These are phyloP conservation scores for Danaus plexippus DNA, from an alignment of 1,140 invertebrate genomes.

Conservation along the genomic window DNA sequence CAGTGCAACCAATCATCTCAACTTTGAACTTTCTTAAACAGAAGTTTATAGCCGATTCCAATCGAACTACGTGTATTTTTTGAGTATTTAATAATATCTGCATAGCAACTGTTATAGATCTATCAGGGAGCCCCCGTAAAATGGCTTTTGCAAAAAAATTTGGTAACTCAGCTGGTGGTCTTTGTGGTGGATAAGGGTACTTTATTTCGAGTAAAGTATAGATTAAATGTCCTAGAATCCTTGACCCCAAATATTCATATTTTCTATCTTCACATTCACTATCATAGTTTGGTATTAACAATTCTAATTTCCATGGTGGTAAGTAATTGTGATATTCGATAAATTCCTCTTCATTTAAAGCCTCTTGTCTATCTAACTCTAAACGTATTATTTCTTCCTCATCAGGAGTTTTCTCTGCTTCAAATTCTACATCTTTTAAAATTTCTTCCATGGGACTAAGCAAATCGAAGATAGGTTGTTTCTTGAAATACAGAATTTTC, in stretches of 20 bases:
- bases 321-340: constrained; percentile 57
- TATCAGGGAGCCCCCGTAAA: constrained; percentile 66
- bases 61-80: constrained; percentile 68
- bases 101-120: constrained; percentile 50
- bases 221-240: constrained; percentile 72
- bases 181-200: constrained; percentile 63
- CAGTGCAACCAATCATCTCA: constrained; percentile 67
- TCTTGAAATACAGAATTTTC: constrained; percentile 69
- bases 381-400: constrained; percentile 47
- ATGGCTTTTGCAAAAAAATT: constrained; percentile 60
- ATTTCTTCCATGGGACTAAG: constrained; percentile 48
- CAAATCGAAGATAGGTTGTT: constrained; percentile 69
- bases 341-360: constrained; percentile 58
- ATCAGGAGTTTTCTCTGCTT: constrained; percentile 33
- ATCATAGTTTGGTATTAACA: constrained; percentile 56
- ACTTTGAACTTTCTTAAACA: constrained; percentile 70
- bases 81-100: constrained; percentile 60
- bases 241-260: constrained; percentile 58
- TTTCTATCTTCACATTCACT: constrained; percentile 53
- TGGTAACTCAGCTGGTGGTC: constrained; percentile 49
- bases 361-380: constrained; percentile 52
- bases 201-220: constrained; percentile 72
- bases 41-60: constrained; percentile 73
- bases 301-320: constrained; percentile 55
- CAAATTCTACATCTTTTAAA: constrained; percentile 37